These are phyloP conservation scores for Henricia sp. DNA, from an alignment of 53 echinoderm and acorn worm genomes.

Conservation along the genomic window DNA sequence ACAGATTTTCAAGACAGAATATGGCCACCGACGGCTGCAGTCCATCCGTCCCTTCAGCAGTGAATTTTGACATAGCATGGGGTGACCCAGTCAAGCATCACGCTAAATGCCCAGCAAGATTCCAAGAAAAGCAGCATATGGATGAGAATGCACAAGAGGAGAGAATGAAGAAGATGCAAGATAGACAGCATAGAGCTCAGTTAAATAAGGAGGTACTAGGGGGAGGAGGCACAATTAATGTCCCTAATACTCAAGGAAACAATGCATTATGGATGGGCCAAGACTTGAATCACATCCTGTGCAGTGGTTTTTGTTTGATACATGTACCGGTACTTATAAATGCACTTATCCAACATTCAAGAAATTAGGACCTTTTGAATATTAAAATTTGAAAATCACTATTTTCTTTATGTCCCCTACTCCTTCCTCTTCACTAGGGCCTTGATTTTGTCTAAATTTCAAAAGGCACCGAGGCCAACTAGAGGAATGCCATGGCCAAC, in stretches of 20 bases:
- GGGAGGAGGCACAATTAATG: neutral
- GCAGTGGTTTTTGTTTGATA: neutral
- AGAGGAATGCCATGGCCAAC: too few species aligned
- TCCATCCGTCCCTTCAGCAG: neutral
- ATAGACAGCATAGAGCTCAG: constrained; percentile 26
- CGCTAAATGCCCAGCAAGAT: neutral
- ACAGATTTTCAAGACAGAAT: too few species aligned
- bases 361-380: too few species aligned
- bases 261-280: too few species aligned
- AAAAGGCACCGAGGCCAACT: too few species aligned
- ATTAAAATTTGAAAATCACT: too few species aligned
- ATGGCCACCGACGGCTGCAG: too few species aligned
- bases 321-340: neutral
- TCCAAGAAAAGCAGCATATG: neutral
- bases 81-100: neutral
- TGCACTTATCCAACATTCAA: neutral
- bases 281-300: neutral
- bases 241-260: neutral
- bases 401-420: too few species aligned
- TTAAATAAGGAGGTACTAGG: constrained; percentile 29
- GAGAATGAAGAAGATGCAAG: neutral
- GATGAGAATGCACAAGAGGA: neutral
- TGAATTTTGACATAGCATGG: neutral
- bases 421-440: too few species aligned
- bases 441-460: too few species aligned